Evolutionary conservation across 2,113 vertebrate genomes (phyloP).

Genomic region (Butorides virescens): DNA sequence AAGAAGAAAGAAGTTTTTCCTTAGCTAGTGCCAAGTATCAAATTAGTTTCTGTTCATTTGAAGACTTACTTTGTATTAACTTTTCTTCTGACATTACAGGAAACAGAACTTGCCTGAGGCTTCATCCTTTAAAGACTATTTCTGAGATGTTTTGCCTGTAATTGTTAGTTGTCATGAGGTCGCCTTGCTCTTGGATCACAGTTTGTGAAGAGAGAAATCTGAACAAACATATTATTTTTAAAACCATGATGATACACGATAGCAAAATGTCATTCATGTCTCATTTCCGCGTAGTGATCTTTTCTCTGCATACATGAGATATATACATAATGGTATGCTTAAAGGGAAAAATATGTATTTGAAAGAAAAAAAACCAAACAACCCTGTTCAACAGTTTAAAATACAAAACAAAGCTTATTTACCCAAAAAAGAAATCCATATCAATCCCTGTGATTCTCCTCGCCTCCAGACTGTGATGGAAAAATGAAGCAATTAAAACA

Average conservation of each 20-base stretch:
- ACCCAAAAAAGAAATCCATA: not conserved
- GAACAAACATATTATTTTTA: conserved; percentile 65
- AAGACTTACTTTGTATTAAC: conserved; percentile 73
- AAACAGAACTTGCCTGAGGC: conserved; percentile 72
- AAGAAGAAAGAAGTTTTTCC: conserved; percentile 46
- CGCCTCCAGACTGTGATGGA: not conserved
- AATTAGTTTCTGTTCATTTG: conserved; percentile 77
- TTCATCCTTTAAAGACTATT: conserved; percentile 69
- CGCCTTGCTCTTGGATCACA: conserved; percentile 61
- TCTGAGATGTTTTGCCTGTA: conserved; percentile 64
- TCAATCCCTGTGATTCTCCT: conserved; percentile 11
- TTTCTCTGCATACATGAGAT: conserved; percentile 48
- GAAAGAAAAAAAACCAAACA: not conserved
- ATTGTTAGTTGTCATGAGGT: conserved; percentile 72
- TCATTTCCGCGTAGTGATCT: conserved; percentile 4
- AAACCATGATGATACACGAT: conserved; percentile 52
- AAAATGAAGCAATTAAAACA: conserved; percentile 13
- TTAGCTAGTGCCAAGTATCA: conserved; percentile 68
- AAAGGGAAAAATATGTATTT: conserved; percentile 36
- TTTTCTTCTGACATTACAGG: conserved; percentile 67
- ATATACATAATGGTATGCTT: conserved; percentile 26
- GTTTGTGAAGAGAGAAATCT: conserved; percentile 59
- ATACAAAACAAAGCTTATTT: conserved; percentile 51
- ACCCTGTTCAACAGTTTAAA: not conserved
- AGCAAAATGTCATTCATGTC: conserved; percentile 49